Evolutionary conservation across 2,888 invertebrate species (phyloP).

Genomic region (Agonopterix alstromeriana): DNA sequence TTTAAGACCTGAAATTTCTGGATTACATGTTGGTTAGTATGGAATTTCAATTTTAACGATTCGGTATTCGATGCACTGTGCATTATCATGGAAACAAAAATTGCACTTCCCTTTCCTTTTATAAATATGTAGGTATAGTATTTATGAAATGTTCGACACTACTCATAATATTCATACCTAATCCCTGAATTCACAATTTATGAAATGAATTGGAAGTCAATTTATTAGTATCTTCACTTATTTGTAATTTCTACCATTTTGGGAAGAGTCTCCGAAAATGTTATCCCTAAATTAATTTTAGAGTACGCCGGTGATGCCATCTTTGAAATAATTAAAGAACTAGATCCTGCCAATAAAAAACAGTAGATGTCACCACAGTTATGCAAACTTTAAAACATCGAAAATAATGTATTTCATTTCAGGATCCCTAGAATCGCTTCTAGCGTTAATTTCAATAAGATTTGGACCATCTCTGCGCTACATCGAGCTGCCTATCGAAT

Average conservation of each 20-base stretch:
- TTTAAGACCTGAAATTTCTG: slow-evolving; percentile 96
- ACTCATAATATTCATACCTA: too few species aligned
- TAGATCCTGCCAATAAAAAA: too few species aligned
- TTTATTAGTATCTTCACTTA: too few species aligned
- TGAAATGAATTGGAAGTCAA: too few species aligned
- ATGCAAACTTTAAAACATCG: background rate
- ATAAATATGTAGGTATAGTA: background rate
- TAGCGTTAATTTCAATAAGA: slow-evolving; percentile 91
- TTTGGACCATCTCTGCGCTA: slow-evolving; percentile 93
- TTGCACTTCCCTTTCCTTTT: background rate
- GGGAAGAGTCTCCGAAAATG: too few species aligned
- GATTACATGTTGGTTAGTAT: slow-evolving; percentile 86
- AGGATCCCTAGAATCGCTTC: slow-evolving; percentile 89
- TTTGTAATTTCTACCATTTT: too few species aligned
- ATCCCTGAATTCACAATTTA: too few species aligned
- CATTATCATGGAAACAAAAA: background rate
- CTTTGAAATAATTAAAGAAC: too few species aligned
- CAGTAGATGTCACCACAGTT: too few species aligned
- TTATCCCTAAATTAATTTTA: too few species aligned
- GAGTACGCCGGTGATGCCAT: too few species aligned
- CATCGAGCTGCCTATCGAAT: slow-evolving; percentile 95
- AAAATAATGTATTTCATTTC: slow-evolving; percentile 7
- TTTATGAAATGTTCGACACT: too few species aligned
- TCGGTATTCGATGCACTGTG: background rate
- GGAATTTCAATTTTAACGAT: background rate